phyloP scores from a whole-genome alignment of 2,797 vertebrate species.

The Pseudochromis fuscus region DNA sequence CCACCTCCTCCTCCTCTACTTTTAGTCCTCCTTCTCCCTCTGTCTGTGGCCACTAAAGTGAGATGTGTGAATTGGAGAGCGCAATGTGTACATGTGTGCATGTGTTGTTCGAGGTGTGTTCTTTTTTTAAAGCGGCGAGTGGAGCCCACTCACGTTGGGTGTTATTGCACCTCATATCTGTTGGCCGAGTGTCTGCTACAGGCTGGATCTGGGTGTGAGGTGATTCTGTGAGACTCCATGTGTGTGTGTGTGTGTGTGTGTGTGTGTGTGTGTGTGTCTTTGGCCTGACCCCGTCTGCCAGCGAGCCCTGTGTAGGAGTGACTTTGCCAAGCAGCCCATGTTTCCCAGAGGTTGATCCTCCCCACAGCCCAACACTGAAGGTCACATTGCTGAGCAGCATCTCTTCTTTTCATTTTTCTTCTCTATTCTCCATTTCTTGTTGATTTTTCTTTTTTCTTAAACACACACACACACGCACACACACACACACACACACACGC shows the following conservation, averaged over 20 bases:
- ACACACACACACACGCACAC: slow-evolving; percentile 6
- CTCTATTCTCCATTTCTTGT: slow-evolving; percentile 22
- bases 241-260: slow-evolving; percentile 14
- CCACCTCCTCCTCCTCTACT: slow-evolving; percentile 45
- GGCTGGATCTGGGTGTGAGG: slow-evolving; percentile 49
- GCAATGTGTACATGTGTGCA: slow-evolving; percentile 50
- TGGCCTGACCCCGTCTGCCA: slow-evolving; percentile 60
- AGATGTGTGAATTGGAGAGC: slow-evolving; percentile 68
- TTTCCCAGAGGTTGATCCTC: slow-evolving; percentile 69
- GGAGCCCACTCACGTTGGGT: slow-evolving; percentile 65
- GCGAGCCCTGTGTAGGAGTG: slow-evolving; percentile 63
- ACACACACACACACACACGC: slow-evolving; percentile 11
- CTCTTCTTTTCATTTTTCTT: slow-evolving; percentile 40
- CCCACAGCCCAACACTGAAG: slow-evolving; percentile 71
- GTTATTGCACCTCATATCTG: slow-evolving; percentile 71
- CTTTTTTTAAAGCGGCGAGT: slow-evolving; percentile 49
- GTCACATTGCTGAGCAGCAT: slow-evolving; percentile 65
- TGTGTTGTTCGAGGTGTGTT: slow-evolving; percentile 56
- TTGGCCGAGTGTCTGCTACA: slow-evolving; percentile 55
- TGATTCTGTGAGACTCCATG: slow-evolving; percentile 31
- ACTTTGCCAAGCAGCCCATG: slow-evolving; percentile 73
- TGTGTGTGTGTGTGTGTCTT: slow-evolving; percentile 42
- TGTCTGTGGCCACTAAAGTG: slow-evolving; percentile 66
- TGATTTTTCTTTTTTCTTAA: slow-evolving; percentile 27
- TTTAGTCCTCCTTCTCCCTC: slow-evolving; percentile 52